Conservation (phyloP, 2,797 vertebrate species). For the Simalia tracyae region DNA sequence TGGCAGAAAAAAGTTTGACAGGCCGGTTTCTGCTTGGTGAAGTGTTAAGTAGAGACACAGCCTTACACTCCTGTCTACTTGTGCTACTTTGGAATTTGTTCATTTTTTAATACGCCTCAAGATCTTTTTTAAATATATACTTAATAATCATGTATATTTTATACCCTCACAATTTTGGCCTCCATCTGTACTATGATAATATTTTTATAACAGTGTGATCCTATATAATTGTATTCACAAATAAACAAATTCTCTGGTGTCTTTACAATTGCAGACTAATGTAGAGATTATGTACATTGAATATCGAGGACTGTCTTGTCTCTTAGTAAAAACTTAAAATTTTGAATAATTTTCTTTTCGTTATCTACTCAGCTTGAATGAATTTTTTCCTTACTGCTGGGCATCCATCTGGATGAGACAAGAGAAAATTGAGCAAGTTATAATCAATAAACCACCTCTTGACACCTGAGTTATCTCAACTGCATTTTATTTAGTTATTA, state of each 20-base stretch:
- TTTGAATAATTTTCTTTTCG: neutral
- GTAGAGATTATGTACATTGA: neutral
- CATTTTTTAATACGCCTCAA: neutral
- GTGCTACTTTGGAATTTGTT: neutral
- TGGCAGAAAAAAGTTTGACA: neutral
- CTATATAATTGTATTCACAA: neutral
- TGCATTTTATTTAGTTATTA: constrained; percentile 1
- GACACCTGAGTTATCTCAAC: neutral
- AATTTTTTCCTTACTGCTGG: neutral
- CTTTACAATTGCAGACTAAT: neutral
- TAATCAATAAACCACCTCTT: neutral
- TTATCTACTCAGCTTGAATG: neutral
- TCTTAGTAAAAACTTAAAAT: neutral
- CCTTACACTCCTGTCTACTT: neutral
- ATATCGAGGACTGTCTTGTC: neutral
- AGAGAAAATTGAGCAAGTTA: neutral
- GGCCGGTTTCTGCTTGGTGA: neutral
- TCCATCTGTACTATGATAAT: neutral
- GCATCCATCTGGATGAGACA: neutral
- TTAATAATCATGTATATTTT: neutral
- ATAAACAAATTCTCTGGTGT: neutral
- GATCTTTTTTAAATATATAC: neutral
- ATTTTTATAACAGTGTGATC: neutral
- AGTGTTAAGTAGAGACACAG: neutral
- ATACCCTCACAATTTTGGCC: neutral